phyloP scores from a whole-genome alignment of 2,113 vertebrate genomes.

The Colistium nudipinnis region DNA sequence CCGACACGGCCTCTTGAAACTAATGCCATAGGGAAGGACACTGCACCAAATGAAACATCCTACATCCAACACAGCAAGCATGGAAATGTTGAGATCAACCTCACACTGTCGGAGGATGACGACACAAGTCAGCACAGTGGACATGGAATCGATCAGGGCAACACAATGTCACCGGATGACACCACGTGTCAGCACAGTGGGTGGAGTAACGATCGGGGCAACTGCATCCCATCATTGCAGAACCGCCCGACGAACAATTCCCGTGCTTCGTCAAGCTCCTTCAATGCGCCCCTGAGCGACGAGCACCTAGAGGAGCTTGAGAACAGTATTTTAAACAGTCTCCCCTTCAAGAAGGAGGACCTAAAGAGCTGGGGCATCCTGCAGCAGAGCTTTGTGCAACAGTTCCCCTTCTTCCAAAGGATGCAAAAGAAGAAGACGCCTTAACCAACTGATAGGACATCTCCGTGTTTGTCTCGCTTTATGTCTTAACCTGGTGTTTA shows the following conservation, averaged over 20 bases:
- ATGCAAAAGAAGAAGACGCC: background rate
- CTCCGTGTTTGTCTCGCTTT: background rate
- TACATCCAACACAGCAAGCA: background rate
- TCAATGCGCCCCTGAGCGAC: background rate
- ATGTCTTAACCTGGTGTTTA: too few relatives aligned
- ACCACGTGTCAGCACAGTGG: background rate
- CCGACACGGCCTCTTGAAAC: background rate
- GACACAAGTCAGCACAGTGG: constrained; percentile 15
- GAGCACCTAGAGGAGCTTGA: constrained; percentile 49
- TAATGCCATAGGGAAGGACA: background rate
- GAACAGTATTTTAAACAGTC: constrained; percentile 43
- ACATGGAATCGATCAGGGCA: background rate
- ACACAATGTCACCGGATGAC: background rate
- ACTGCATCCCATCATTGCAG: background rate
- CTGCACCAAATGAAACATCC: background rate
- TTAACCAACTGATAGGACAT: constrained; percentile 11
- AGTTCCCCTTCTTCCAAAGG: constrained; percentile 16
- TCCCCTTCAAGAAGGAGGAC: constrained; percentile 65
- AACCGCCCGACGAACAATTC: background rate
- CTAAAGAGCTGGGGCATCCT: constrained; percentile 14
- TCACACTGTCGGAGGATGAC: background rate
- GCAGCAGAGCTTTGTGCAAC: background rate
- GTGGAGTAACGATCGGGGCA: background rate
- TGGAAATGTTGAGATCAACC: background rate
- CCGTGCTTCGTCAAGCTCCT: background rate